These are phyloP conservation scores for Eulemur albifrons DNA, from an alignment of 2,797 vertebrate species.

Conservation along the genomic window DNA sequence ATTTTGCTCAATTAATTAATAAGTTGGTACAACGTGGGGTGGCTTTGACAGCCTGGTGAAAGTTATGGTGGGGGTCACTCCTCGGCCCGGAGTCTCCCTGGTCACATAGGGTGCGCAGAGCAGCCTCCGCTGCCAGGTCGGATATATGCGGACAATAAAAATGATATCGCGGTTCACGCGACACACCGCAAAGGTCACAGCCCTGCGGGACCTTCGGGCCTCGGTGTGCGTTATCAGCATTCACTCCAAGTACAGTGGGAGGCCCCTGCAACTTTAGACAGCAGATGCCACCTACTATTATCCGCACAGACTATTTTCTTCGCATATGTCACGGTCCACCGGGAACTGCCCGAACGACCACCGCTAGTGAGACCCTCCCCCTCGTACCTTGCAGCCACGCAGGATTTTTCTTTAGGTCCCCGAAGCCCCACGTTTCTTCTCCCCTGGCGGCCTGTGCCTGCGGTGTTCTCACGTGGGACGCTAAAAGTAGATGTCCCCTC, in stretches of 20 bases:
- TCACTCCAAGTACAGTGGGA: not conserved
- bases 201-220: not conserved
- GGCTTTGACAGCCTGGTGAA: not conserved
- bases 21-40: not conserved
- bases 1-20: not conserved
- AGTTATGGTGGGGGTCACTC: not conserved
- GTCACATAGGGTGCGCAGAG: rapidly evolving
- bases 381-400: not conserved
- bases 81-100: no score
- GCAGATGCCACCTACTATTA: not conserved
- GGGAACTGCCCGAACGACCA: no score
- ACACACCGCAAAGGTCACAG: not conserved
- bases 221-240: not conserved
- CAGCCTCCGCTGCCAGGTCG: no score
- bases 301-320: not conserved
- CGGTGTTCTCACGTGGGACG: rapidly evolving
- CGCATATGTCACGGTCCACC: rapidly evolving
- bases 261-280: not conserved
- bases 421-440: not conserved
- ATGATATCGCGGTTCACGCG: rapidly evolving
- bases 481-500: not conserved
- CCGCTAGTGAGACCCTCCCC: not conserved
- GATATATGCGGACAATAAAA: not conserved
- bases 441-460: not conserved
- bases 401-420: not conserved